Conservation (phyloP, 1,140 invertebrate genomes). For the Drosophila santomea region DNA sequence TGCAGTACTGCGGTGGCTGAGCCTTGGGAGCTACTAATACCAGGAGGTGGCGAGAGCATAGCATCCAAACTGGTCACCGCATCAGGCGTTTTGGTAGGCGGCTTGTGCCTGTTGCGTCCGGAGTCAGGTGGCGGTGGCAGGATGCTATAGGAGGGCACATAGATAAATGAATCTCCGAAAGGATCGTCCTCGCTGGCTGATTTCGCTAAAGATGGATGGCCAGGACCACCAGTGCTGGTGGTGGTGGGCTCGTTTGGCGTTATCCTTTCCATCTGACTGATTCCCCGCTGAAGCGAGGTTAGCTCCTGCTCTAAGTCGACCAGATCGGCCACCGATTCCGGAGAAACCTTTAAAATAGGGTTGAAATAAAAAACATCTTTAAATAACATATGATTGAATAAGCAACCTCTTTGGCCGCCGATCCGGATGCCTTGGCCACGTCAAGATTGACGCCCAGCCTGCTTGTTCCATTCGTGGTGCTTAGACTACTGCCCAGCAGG, state of each 20-base stretch:
- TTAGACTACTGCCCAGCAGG: constrained; percentile 49
- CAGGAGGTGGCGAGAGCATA: constrained; percentile 57
- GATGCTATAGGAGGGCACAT: constrained; percentile 86
- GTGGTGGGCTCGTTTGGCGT: constrained; percentile 88
- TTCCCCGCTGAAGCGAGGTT: constrained; percentile 94
- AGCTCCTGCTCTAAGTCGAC: constrained; percentile 97
- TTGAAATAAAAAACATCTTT: neutral
- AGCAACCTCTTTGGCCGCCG: constrained; percentile 68
- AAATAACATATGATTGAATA: too few relatives aligned
- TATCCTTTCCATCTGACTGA: constrained; percentile 94
- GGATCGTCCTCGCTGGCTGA: constrained; percentile 88
- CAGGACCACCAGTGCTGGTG: constrained; percentile 66
- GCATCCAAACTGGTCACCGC: constrained; percentile 44
- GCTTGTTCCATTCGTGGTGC: constrained; percentile 56
- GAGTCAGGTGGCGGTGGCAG: constrained; percentile 88
- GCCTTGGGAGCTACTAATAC: constrained; percentile 40
- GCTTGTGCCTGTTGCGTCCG: constrained; percentile 79
- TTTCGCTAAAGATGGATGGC: constrained; percentile 45
- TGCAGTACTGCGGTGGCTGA: constrained; percentile 45
- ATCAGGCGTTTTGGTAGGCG: constrained; percentile 60
- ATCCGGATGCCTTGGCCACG: constrained; percentile 53
- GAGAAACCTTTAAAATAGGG: constrained; percentile 65
- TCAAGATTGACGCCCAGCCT: constrained; percentile 74
- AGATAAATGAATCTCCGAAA: constrained; percentile 92
- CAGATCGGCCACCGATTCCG: constrained; percentile 90